Evolutionary conservation across 2,797 vertebrate species (phyloP), one percentile per base, ranked within the genome.

Genomic region (Micropoecilia bifurca): DNA sequence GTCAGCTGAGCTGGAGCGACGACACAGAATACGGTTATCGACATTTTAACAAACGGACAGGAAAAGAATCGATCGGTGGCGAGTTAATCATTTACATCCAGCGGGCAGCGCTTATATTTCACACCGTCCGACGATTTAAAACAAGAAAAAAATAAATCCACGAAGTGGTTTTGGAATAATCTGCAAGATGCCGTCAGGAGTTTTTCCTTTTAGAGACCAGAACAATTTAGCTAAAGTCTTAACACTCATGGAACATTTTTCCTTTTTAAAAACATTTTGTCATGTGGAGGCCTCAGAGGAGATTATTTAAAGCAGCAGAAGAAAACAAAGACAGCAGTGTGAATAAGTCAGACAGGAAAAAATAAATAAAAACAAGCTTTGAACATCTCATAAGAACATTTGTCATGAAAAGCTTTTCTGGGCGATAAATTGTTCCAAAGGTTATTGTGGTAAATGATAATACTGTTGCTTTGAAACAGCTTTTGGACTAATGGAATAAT

Each of bases 101-200:
- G 25, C 6, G 41, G 59, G 77, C 50, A 0, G 22, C 28, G 66
- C 71, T 86, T 74, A 77, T 53, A 74, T 85, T 85, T 79, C 75
- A 61, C 13, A 1, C 20, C 3, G 28, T 48, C 28, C 45, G 77
- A 82, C 18, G 50, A 78, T 41, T n/a, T 22, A 8, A 71, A 80
- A 76, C 41, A 43, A 33, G 75, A 28, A 75, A 77, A 45, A 50
- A 50, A 50, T 3, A 8, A 84, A 61, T n/a, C 61, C 68, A 76
- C 43, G 69, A 7, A 48, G 41, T 39, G 25, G 43, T 71, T 86
- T 71, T 78, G 43, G 36, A 78, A 66, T 73, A 45, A 81, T 45
- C 7, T 36, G 50, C 63, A 74, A 84, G 57, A 43, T 41, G 61
- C 28, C 39, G 61, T 46, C 30, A 45, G 36, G 0, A 14, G 33